Evolutionary conservation across 2,797 vertebrate species (phyloP), one percentile per base, ranked within the genome.

Genomic region (Cossypha polioptera): DNA sequence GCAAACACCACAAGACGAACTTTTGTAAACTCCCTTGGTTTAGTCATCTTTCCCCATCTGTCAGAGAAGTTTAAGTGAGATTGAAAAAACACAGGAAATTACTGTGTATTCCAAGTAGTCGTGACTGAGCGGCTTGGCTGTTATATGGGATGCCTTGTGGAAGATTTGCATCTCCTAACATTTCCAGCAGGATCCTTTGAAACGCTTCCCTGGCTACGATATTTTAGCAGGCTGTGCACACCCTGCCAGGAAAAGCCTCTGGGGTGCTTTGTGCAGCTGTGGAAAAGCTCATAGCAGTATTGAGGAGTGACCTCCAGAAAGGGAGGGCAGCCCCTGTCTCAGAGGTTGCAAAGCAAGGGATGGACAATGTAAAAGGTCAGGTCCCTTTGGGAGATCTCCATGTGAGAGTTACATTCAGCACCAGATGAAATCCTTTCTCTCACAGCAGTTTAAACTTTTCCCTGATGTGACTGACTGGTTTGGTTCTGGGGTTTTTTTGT

Each of bases 1-100:
- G 97, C 96, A 96, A 97, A 97, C 97, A 97, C 89, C 95, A 55
- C 95, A 96, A 97, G 95, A 86, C 92, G 81, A 94, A 95, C 96
- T 97, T 93, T 97, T 93, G 94, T 94, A 97, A 97, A 97, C 97
- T 97, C 96, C 95, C 95, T 91, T 18, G 50, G 63, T 96, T 97
- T 97, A 98, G 97, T 97, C 97, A 97, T 96, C 93, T 66, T 63
- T 97, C 96, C 94, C 96, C 97, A 97, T 97, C 97, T 96, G 96
- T 95, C 96, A 97, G 90, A 96, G 96, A 94, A 90, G 96, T 96
- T 96, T 92, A 97, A 95, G 95, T 93, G 95, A 97, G 96, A 96
- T 48, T 95, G 96, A 97, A 95, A 97, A 97, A 96, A 92, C 85
- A 97, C 96, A 98, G 97, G 97, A 98, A 98, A 98, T 97, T 96